Evolutionary conservation across 2,888 invertebrate genomes (phyloP), one percentile per base, ranked within the genome.

Genomic region (Thymelicus lineola): DNA sequence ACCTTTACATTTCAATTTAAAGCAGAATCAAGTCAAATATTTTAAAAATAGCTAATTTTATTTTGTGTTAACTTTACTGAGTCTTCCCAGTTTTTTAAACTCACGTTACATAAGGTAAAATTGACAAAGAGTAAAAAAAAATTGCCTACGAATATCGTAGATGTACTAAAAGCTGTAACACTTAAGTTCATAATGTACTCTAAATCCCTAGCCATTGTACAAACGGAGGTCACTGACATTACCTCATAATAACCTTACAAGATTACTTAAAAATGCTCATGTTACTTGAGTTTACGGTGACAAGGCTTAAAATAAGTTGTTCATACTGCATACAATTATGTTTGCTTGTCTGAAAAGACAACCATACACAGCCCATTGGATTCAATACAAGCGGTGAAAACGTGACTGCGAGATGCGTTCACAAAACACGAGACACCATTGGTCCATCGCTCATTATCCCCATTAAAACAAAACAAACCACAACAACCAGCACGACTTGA

Each of bases 391-490:
- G 77, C 76, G 59, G 75, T 77, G 66, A 67, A 78, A 82, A 82
- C 82, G 82, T 85, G 84, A 84, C 78, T 72, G 73, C 76, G 74
- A 75, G 73, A 80, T 80, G 73, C 75, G 71, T 71, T 68, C 74
- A 71, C 71, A 73, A 77, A 66, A 73, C 68, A 69, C 55, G n/a
- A 70, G 50, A 73, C 57, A 66, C 72, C 67, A 73, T 75, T 73
- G 74, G 66, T 75, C 71, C 74, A 72, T 71, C 71, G 72, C 70
- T 73, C 73, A 71, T 72, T 72, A 72, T 67, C 36, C 50, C 28
- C 66, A 71, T 72, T 71, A 70, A 72, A 70, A 61, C 60, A 55
- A 70, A 55, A 68, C 66, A 69, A 75, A 64, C 70, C 57, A 70
- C 69, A 69, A 70, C 66, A 71, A 35, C 20, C 28, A 68, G 63